Evolutionary conservation across 2,888 invertebrate species (phyloP).

Genomic region (Drosophila mercatorum): DNA sequence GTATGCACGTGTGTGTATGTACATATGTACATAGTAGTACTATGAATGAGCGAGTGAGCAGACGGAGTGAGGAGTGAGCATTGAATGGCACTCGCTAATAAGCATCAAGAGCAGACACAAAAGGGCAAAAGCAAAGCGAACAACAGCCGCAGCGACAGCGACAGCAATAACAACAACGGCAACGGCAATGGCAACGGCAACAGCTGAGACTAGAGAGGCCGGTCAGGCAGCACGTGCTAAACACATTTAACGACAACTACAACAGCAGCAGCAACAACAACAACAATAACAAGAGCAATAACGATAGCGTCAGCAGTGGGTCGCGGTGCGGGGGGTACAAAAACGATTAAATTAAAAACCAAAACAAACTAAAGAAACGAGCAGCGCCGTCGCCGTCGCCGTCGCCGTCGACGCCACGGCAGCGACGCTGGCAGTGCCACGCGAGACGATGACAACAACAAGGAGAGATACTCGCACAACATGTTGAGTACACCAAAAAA

Average conservation of each 20-base stretch:
- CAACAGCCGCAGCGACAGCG: slow-evolving; percentile 30
- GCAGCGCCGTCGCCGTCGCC: slow-evolving; percentile 45
- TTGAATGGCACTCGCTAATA: slow-evolving; percentile 77
- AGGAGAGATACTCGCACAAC: slow-evolving; percentile 65
- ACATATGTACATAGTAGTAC: slow-evolving; percentile 9
- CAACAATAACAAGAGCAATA: slow-evolving; percentile 54
- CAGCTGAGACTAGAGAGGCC: slow-evolving; percentile 59
- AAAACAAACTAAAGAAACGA: slow-evolving; percentile 79
- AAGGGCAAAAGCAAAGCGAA: slow-evolving; percentile 68
- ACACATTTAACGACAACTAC: slow-evolving; percentile 78
- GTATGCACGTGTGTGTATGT: slow-evolving; percentile 1
- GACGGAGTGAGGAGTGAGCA: slow-evolving; percentile 32
- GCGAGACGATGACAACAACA: slow-evolving; percentile 57
- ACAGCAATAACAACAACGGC: slow-evolving; percentile 32
- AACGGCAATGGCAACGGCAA: slow-evolving; percentile 27
- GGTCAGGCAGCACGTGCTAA: slow-evolving; percentile 74
- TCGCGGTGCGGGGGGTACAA: slow-evolving; percentile 52
- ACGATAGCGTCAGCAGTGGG: slow-evolving; percentile 45
- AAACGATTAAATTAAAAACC: slow-evolving; percentile 81
- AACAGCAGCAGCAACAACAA: slow-evolving; percentile 42
- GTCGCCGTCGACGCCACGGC: slow-evolving; percentile 18
- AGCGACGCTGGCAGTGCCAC: slow-evolving; percentile 49
- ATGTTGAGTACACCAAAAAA: slow-evolving; percentile 72
- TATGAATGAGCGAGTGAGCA: slow-evolving; percentile 49
- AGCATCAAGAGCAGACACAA: slow-evolving; percentile 78